Evolutionary conservation across 2,797 vertebrate species (phyloP).

Genomic region (Scleropages formosus): DNA sequence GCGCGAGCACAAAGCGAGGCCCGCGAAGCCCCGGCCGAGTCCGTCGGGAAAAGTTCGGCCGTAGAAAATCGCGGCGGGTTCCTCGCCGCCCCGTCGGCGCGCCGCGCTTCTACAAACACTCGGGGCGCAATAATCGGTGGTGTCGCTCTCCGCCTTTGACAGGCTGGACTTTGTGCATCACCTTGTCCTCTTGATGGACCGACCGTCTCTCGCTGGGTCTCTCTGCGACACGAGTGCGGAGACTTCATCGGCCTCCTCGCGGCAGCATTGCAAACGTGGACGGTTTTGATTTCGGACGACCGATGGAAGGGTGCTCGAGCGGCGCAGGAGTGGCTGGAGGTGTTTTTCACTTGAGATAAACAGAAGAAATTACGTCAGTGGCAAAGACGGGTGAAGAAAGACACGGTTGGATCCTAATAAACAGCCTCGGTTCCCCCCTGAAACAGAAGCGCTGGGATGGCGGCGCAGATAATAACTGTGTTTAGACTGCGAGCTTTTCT

Average conservation of each 20-base stretch:
- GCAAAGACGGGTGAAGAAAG: neutral
- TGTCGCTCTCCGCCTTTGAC: neutral
- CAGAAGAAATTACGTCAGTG: neutral
- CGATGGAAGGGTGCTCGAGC: neutral
- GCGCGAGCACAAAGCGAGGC: conserved; percentile 53
- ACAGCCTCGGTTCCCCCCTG: neutral
- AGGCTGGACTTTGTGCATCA: neutral
- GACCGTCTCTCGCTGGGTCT: neutral
- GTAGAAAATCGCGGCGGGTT: conserved; percentile 68
- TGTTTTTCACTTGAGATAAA: neutral
- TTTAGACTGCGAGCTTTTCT: neutral
- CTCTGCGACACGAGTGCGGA: neutral
- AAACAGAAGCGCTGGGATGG: neutral
- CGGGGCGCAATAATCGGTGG: conserved; percentile 63
- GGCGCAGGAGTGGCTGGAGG: neutral
- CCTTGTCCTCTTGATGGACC: neutral
- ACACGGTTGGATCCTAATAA: neutral
- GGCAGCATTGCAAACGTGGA: too few relatives aligned
- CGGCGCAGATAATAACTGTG: too few relatives aligned
- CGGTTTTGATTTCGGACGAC: too few relatives aligned
- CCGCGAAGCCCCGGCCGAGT: conserved; percentile 64
- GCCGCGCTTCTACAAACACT: too few relatives aligned
- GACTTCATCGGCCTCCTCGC: too few relatives aligned
- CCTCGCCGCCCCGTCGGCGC: conserved; percentile 62
- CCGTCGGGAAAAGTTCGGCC: too few relatives aligned